A percentile compares a stretch with the other conserved stretches of the same genome.
phyloP scores from a whole-genome alignment of 2,113 vertebrate genomes.

The Erythrolamprus reginae region DNA sequence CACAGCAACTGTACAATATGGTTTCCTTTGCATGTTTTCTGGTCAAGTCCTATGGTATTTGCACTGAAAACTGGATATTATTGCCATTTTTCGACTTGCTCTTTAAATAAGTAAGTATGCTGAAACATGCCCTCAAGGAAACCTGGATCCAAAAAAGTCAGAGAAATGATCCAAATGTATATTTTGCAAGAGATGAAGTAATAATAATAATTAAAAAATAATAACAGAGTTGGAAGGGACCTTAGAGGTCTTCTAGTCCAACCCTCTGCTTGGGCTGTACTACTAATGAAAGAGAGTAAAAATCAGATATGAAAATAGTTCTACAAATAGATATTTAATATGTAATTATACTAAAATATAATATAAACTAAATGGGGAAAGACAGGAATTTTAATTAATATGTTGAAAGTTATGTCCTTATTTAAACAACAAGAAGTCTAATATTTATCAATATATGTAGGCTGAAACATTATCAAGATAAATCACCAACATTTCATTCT shows the following conservation, averaged over 20 bases:
- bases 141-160: constrained; percentile 21
- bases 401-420: neutral
- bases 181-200: neutral
- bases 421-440: neutral
- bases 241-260: too few relatives aligned
- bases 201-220: too few relatives aligned
- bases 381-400: neutral
- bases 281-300: neutral
- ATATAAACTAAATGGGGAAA: too few relatives aligned
- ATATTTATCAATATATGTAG: neutral
- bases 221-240: too few relatives aligned
- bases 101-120: neutral
- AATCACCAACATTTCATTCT: neutral
- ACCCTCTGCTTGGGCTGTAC: too few relatives aligned
- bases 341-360: too few relatives aligned
- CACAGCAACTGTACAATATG: neutral
- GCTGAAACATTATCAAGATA: neutral
- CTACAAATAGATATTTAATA: too few relatives aligned
- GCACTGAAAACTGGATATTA: constrained; percentile 13
- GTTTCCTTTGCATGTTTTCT: constrained; percentile 10
- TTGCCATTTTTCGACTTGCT: constrained; percentile 25
- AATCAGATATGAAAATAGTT: neutral
- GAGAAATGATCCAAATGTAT: neutral
- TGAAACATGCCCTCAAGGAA: neutral
- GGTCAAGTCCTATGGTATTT: neutral